Evolutionary conservation across 2,888 invertebrate genomes (phyloP).

Genomic region (Drosophila koepferae): DNA sequence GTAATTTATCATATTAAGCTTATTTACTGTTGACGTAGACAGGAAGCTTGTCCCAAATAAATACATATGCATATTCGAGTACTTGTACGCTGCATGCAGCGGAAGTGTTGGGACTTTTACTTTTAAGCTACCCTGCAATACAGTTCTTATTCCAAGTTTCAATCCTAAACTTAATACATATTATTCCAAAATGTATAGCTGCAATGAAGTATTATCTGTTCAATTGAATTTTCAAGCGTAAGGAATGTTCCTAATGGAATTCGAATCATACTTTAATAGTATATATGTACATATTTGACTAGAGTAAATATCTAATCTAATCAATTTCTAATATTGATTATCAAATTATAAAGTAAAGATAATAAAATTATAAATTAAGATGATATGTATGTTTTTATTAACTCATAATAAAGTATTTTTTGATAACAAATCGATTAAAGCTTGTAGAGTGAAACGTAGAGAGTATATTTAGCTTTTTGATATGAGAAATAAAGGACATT

Average conservation of each 20-base stretch:
- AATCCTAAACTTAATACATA: not conserved
- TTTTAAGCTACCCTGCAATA: slow-evolving; percentile 8
- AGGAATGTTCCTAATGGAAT: not conserved
- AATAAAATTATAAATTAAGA: too few species aligned
- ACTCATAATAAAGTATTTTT: not conserved
- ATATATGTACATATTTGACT: not conserved
- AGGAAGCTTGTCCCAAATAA: slow-evolving; percentile 67
- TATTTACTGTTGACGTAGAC: slow-evolving; percentile 51
- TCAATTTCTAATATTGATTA: not conserved
- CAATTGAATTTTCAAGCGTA: not conserved
- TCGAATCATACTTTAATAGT: not conserved
- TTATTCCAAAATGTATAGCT: not conserved
- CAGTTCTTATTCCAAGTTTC: not conserved
- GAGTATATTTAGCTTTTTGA: not conserved
- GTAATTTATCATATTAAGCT: slow-evolving; percentile 67
- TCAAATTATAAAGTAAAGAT: not conserved
- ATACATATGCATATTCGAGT: slow-evolving; percentile 9
- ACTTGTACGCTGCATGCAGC: slow-evolving; percentile 4
- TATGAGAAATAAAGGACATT: not conserved
- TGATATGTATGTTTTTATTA: not conserved
- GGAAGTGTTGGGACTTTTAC: slow-evolving; percentile 34
- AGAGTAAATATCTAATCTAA: not conserved
- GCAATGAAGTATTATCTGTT: not conserved
- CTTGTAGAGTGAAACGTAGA: not conserved
- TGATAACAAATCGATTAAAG: not conserved